phyloP scores from a whole-genome alignment of 2,888 invertebrate species.

The Eudasyphora cyanicolor region DNA sequence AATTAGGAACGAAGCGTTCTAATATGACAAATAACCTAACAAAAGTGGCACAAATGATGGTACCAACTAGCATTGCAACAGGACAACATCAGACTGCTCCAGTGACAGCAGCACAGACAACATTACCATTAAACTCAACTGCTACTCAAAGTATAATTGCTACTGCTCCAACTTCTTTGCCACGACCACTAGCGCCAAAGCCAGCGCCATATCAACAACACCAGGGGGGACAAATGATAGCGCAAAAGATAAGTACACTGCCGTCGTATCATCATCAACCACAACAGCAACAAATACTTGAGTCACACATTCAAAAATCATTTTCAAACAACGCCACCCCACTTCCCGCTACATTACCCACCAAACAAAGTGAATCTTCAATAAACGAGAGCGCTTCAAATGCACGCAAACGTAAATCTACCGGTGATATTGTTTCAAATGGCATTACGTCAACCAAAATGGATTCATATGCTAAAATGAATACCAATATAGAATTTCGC shows the following conservation, averaged over 20 bases:
- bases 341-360: not conserved
- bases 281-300: not conserved
- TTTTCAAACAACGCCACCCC: no score
- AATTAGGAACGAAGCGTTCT: not conserved
- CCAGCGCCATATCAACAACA: not conserved
- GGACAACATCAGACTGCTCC: not conserved
- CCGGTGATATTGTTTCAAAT: not conserved
- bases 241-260: not conserved
- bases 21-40: slow-evolving; percentile 17
- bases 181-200: not conserved
- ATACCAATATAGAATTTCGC: slow-evolving; percentile 74
- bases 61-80: slow-evolving; percentile 37
- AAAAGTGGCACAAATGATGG: slow-evolving; percentile 50
- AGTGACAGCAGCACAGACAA: not conserved
- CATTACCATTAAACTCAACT: not conserved
- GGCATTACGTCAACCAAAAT: slow-evolving; percentile 39
- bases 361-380: not conserved
- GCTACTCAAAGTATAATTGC: not conserved
- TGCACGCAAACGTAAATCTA: slow-evolving; percentile 47
- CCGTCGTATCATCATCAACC: not conserved
- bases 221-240: not conserved
- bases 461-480: slow-evolving; percentile 68
- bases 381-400: slow-evolving; percentile 18
- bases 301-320: not conserved
- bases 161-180: not conserved